These are phyloP conservation scores for Diogma glabrata DNA, from an alignment of 2,888 invertebrate species.

Conservation along the genomic window DNA sequence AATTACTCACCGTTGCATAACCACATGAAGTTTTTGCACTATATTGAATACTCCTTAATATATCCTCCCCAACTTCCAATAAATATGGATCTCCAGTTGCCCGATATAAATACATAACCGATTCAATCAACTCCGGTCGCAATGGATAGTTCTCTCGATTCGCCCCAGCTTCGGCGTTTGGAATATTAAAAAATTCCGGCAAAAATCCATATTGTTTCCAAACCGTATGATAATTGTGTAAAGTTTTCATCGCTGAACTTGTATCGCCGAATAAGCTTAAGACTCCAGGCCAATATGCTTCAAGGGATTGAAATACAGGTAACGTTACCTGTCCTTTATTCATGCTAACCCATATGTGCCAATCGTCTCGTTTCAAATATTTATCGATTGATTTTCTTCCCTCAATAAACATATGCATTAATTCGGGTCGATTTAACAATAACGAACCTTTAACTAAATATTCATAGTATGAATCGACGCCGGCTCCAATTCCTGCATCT, in stretches of 20 bases:
- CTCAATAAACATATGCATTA: constrained; percentile 84
- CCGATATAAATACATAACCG: constrained; percentile 90
- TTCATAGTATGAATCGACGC: constrained; percentile 96
- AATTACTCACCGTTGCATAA: constrained; percentile 82
- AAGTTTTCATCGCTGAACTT: constrained; percentile 79
- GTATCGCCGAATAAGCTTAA: constrained; percentile 69
- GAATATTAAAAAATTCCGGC: constrained; percentile 96
- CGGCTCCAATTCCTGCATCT: constrained; percentile 94
- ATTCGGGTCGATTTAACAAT: constrained; percentile 76
- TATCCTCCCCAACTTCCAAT: constrained; percentile 86
- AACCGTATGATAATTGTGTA: constrained; percentile 92
- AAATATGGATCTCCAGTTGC: constrained; percentile 89
- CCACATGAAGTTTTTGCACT: constrained; percentile 91
- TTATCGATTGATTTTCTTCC: constrained; percentile 66
- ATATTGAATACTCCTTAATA: constrained; percentile 85
- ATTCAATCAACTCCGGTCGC: constrained; percentile 92
- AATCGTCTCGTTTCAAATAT: constrained; percentile 86
- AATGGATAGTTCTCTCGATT: constrained; percentile 86
- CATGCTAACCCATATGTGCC: constrained; percentile 99
- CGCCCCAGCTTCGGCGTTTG: constrained; percentile 69
- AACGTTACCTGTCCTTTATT: constrained; percentile 83
- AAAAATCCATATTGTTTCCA: constrained; percentile 97
- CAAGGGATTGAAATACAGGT: constrained; percentile 96
- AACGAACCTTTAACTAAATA: constrained; percentile 95
- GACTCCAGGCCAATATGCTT: constrained; percentile 97